Percentiles rank a stretch among this genome's conserved stretches.
Conservation (phyloP, 2,113 vertebrate species). For the Odontesthes bonariensis region DNA sequence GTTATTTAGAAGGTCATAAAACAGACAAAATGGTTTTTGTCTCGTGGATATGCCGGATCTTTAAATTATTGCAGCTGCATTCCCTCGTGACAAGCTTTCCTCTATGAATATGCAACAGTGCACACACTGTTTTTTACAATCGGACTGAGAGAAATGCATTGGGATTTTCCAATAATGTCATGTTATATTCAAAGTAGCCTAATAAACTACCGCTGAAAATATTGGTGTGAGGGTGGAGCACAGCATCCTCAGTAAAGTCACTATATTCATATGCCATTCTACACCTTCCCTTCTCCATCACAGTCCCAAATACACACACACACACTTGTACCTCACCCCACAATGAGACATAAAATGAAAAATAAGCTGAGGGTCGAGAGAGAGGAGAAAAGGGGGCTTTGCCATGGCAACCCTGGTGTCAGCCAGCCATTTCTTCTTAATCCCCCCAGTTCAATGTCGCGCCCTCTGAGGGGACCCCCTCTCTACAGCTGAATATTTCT, state of each 20-base stretch:
- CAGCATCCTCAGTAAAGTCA: slow-evolving; percentile 55
- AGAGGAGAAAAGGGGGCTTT: slow-evolving; percentile 72
- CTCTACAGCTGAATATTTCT: slow-evolving; percentile 83
- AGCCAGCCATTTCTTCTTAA: slow-evolving; percentile 82
- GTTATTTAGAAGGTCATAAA: slow-evolving; percentile 69
- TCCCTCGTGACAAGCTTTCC: neutral
- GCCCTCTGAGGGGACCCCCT: slow-evolving; percentile 77
- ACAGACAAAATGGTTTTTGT: slow-evolving; percentile 66
- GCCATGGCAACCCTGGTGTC: slow-evolving; percentile 82
- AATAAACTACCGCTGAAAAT: neutral
- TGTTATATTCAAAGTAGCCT: slow-evolving; percentile 23
- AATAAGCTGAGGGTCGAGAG: slow-evolving; percentile 69
- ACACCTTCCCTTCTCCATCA: slow-evolving; percentile 51
- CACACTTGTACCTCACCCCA: slow-evolving; percentile 58
- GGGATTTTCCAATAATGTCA: neutral
- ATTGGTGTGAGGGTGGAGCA: slow-evolving; percentile 6
- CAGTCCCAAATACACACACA: slow-evolving; percentile 30
- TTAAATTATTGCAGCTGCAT: slow-evolving; percentile 46
- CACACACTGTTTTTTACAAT: slow-evolving; percentile 22
- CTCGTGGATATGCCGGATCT: slow-evolving; percentile 10
- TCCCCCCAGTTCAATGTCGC: slow-evolving; percentile 80
- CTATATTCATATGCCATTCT: slow-evolving; percentile 68
- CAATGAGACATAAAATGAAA: slow-evolving; percentile 75
- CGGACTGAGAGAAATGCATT: neutral
- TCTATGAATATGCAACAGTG: slow-evolving; percentile 30